These are phyloP conservation scores for Oikopleura vanhoeffeni DNA, from an alignment of 23 tunicate species.

Conservation along the genomic window DNA sequence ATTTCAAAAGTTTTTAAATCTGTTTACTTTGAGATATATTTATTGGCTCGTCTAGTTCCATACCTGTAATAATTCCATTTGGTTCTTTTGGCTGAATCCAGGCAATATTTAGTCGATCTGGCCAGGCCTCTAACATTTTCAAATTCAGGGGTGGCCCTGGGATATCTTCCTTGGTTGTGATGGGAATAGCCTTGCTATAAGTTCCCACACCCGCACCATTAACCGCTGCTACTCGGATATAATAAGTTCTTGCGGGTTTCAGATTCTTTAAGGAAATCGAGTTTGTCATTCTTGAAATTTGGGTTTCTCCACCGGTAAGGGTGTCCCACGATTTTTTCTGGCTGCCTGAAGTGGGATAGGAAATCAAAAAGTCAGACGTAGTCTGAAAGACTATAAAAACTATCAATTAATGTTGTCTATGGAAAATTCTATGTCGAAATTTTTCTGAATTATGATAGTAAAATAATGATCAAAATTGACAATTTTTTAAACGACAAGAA, in stretches of 20 bases:
- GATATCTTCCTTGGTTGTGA: background rate
- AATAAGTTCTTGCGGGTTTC: background rate
- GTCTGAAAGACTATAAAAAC: too few species aligned
- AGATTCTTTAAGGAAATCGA: background rate
- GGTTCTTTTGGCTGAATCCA: constrained; percentile 12
- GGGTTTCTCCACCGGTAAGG: background rate
- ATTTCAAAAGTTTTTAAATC: too few species aligned
- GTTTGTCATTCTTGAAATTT: background rate
- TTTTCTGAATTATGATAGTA: too few species aligned
- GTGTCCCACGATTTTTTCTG: too few species aligned
- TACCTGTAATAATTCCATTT: background rate
- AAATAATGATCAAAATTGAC: too few species aligned
- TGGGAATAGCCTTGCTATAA: background rate
- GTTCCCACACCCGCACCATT: background rate
- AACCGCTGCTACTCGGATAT: background rate
- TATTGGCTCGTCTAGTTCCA: too few species aligned
- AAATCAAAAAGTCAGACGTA: too few species aligned
- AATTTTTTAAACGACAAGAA: too few species aligned
- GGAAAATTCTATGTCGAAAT: too few species aligned
- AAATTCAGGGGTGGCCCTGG: constrained; percentile 3
- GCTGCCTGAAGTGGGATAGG: too few species aligned
- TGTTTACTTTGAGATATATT: too few species aligned
- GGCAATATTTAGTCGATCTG: background rate
- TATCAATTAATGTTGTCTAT: too few species aligned
- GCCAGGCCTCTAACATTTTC: background rate